Evolutionary conservation across 30 jellyfish, hydroid and myxozoan species (phyloP), one percentile per base, ranked within the genome.

Genomic region (Aurelia coerulea): DNA sequence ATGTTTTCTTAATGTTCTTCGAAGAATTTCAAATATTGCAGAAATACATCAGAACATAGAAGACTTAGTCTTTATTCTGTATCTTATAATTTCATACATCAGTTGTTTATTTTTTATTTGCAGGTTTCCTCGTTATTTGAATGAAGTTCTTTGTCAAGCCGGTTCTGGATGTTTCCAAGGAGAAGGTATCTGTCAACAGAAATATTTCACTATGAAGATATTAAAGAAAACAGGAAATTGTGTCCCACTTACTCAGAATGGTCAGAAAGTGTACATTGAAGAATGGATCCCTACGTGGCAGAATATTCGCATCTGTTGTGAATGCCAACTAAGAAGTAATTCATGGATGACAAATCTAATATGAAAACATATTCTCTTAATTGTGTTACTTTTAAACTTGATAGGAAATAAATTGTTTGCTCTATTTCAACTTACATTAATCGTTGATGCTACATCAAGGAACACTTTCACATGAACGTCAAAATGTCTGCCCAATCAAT

Each of bases 231-330:
- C 78, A 0, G 78, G 78, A 16, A 68, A 68, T 12, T 68, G 78
- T 49, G 42, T 68, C 11, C 78, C 78, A 19, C 35, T 68, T 33
- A n/a, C 78, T 19, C 78, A 68, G 42, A 32, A 68, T 33, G 78
- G 78, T 5, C 35, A 68, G 23, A 68, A 60, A 19, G 51, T 68
- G 4, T 68, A 68, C 58, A 68, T 68, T 17, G 78, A 68, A 68
- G 78, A 68, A 33, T 68, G 78, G 78, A 33, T 68, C 42, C 31
- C 78, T n/a, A 19, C 78, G 3, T 49, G 23, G 52, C 78, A 68
- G 51, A 68, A 35, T 12, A 68, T 68, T 17, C 54, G 78, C 35
- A 68, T 49, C 0, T 68, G 78, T 17, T 68, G 78, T 33, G 78
- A 68, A 68, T 68, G 78, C 42, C 78, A 68, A 29, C 35, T 68